These are phyloP conservation scores for Paramormyrops hopkinsi DNA, from an alignment of 2,797 vertebrate genomes.

Conservation along the genomic window DNA sequence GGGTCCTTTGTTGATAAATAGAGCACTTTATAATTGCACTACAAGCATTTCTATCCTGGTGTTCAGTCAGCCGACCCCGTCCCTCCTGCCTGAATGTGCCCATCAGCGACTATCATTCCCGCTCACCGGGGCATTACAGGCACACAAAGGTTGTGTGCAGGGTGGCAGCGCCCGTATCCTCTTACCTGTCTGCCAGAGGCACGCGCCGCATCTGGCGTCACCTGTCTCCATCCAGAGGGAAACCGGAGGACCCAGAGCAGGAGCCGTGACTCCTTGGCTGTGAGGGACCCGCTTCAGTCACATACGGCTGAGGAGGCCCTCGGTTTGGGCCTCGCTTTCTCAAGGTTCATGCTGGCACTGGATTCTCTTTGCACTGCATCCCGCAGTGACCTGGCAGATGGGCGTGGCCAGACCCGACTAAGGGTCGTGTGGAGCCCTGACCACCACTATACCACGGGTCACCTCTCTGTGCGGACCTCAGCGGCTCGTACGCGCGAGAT, in stretches of 20 bases:
- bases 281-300: background rate
- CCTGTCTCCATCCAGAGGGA: background rate
- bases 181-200: background rate
- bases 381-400: background rate
- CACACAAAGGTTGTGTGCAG: background rate
- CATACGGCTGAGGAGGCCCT: background rate
- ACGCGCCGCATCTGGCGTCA: background rate
- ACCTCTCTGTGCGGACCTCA: constrained; percentile 38
- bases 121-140: background rate
- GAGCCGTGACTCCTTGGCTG: background rate
- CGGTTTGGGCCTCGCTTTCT: background rate
- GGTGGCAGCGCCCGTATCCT: background rate
- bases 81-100: background rate
- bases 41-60: background rate
- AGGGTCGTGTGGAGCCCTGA: background rate
- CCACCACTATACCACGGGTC: background rate
- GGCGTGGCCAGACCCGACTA: background rate
- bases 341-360: background rate
- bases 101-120: background rate
- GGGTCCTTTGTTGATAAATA: background rate
- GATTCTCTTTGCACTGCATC: background rate
- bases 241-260: background rate
- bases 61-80: background rate
- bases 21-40: background rate
- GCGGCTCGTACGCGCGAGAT: constrained; percentile 52